Evolutionary conservation across 2,888 invertebrate species (phyloP).

Genomic region (Ormyrus labotus): DNA sequence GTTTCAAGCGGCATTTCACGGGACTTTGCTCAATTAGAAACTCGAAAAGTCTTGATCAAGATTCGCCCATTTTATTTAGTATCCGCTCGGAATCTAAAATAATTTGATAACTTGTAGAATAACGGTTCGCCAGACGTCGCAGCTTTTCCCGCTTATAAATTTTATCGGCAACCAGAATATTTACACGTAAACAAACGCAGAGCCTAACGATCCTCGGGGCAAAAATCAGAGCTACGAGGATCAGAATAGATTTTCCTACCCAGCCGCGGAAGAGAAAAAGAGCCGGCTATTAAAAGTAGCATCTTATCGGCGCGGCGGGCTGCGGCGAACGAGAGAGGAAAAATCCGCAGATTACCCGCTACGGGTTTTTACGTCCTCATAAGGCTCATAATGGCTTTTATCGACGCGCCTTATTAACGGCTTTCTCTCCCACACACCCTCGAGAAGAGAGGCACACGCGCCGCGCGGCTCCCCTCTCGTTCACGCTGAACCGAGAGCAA

Average conservation of each 20-base stretch:
- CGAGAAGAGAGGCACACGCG: not conserved
- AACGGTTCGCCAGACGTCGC: too few species aligned
- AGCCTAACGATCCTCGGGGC: not conserved
- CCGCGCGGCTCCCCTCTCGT: not conserved
- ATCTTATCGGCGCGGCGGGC: not conserved
- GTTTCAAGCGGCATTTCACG: too few species aligned
- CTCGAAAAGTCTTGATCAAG: too few species aligned
- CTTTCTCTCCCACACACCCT: not conserved
- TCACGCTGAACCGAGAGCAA: slow-evolving; percentile 7
- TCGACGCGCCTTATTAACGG: slow-evolving; percentile 51
- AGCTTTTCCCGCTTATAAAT: too few species aligned
- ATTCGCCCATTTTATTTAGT: too few species aligned
- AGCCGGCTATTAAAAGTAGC: not conserved
- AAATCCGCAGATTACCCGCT: not conserved
- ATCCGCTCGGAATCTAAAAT: too few species aligned
- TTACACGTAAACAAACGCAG: too few species aligned
- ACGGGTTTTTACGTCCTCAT: slow-evolving; percentile 32
- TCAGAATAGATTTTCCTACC: too few species aligned
- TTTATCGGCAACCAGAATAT: too few species aligned
- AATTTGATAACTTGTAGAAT: too few species aligned
- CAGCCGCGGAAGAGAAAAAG: not conserved
- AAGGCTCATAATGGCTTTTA: slow-evolving; percentile 45
- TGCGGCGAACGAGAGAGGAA: not conserved
- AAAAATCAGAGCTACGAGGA: not conserved
- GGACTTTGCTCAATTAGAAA: too few species aligned